Base-by-base conservation (phyloP, 2,888 invertebrate genomes). In the Megastigmus dorsalis region DNA sequence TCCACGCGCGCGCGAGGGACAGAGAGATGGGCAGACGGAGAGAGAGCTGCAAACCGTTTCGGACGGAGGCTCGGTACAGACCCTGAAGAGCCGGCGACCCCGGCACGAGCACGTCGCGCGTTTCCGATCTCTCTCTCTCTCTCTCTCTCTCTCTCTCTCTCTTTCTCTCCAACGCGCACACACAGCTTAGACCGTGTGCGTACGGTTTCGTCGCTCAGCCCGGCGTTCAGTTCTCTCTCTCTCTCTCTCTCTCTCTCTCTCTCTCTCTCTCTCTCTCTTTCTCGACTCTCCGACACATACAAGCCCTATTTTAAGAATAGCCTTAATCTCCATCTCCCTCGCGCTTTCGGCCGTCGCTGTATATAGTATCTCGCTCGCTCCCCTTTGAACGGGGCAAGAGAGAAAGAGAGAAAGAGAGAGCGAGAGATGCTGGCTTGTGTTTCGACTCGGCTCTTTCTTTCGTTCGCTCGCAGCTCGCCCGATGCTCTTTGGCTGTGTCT, bases 291-390 rank as follows among this genome's bases (percentile, higher is more conserved):
- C 74, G 77, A 13, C 71, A 75, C 41, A 45, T n/a, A 26, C 55
- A 18, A 84, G 82, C 83, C 85, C 86, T 87, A 88, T 87, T 87
- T 88, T 88, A 87, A 88, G 87, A 87, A 86, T 87, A 86, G 85
- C 85, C 84, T 84, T 79, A 80, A 81, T 81, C 82, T 78, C 76
- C 77, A 78, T 81, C 80, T 76, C 65, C 80, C 80, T 72, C 69
- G 70, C 63, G 5, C 36, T 7, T 15, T 13, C 38, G n/a, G n/a
- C 9, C 7, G 13, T 15, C 41, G 4, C 1, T n/a, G 28, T n/a
- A n/a, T n/a, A n/a, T n/a, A n/a, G n/a, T n/a, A n/a, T 48, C 38
- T 20, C 13, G 4, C 63, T 65, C 52, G 36, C 62, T 52, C 38
- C 3, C 33, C 38, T 41, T 23, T 57, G 33, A 38, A 38, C 3